phyloP scores from a whole-genome alignment of 37 sponge, comb jelly and placozoan species.

The Chondrilla cf. caribensis region DNA sequence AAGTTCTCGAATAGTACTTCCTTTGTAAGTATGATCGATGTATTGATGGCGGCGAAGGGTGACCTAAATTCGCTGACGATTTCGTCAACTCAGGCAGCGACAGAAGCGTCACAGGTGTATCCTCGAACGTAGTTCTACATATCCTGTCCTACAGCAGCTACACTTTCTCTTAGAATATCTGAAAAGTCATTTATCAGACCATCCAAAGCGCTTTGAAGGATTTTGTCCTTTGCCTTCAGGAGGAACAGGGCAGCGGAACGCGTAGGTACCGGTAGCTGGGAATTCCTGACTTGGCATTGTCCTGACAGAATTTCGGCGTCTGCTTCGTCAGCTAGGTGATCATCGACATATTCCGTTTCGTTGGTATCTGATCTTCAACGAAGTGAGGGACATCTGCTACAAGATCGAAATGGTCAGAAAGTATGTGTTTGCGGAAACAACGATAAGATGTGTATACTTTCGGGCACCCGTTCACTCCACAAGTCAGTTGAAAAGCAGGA shows the following conservation, averaged over 20 bases:
- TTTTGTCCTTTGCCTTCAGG: background rate
- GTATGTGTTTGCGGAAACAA: background rate
- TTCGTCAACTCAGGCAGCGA: background rate
- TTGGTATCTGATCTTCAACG: background rate
- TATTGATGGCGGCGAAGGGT: background rate
- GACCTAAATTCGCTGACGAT: background rate
- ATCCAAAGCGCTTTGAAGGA: background rate
- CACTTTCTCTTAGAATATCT: background rate
- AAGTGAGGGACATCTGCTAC: too few relatives aligned
- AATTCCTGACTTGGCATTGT: background rate
- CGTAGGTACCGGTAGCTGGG: background rate
- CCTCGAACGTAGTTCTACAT: background rate
- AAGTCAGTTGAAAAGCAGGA: background rate
- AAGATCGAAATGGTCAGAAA: background rate
- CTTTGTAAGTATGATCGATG: background rate
- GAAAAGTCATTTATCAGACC: background rate
- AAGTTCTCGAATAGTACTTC: background rate
- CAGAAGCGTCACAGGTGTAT: background rate
- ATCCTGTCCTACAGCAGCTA: background rate
- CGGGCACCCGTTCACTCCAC: background rate
- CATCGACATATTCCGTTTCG: background rate
- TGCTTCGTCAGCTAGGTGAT: background rate
- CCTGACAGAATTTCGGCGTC: background rate
- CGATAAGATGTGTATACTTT: slow-evolving; percentile 1
- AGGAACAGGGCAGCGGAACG: background rate